phyloP scores from a whole-genome alignment of 2,888 invertebrate species.

The Phengaris alcon region DNA sequence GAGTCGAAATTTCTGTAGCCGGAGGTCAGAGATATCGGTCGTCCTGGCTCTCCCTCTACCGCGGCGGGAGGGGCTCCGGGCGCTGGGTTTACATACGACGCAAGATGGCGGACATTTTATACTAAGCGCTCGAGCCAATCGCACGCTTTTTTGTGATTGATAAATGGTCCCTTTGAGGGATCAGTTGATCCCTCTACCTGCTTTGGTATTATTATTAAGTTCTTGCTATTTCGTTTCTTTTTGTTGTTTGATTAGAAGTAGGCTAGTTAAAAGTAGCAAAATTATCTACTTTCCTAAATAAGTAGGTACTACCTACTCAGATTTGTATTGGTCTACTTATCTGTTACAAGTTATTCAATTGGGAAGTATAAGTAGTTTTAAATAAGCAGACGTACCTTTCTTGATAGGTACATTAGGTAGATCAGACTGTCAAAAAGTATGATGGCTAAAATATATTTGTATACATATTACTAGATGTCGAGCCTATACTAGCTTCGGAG shows the following conservation, averaged over 20 bases:
- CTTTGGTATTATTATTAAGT: background rate
- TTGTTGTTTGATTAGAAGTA: background rate
- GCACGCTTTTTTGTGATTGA: slow-evolving; percentile 24
- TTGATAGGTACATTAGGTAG: too few relatives aligned
- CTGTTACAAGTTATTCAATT: too few relatives aligned
- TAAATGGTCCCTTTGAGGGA: background rate
- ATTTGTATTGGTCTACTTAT: too few relatives aligned
- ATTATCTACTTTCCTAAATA: too few relatives aligned
- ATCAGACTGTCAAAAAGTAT: too few relatives aligned
- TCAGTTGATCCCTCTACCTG: background rate
- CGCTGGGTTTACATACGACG: slow-evolving; percentile 62
- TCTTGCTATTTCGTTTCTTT: background rate
- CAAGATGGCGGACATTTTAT: slow-evolving; percentile 74
- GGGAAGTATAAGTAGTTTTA: too few relatives aligned
- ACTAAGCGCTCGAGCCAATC: slow-evolving; percentile 35
- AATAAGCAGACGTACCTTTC: too few relatives aligned
- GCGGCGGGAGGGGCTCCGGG: slow-evolving; percentile 58
- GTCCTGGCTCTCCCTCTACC: slow-evolving; percentile 57
- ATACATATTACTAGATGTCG: too few relatives aligned
- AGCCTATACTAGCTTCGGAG: too few relatives aligned
- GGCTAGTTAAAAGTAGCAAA: too few relatives aligned
- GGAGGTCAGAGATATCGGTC: slow-evolving; percentile 44
- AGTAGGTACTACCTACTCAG: too few relatives aligned
- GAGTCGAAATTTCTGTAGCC: slow-evolving; percentile 43
- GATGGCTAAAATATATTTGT: too few relatives aligned